A percentile compares a stretch with the other conserved stretches of the same genome.
Evolutionary conservation across 2,797 vertebrate genomes (phyloP).

Genomic region (Oreortyx pictus): DNA sequence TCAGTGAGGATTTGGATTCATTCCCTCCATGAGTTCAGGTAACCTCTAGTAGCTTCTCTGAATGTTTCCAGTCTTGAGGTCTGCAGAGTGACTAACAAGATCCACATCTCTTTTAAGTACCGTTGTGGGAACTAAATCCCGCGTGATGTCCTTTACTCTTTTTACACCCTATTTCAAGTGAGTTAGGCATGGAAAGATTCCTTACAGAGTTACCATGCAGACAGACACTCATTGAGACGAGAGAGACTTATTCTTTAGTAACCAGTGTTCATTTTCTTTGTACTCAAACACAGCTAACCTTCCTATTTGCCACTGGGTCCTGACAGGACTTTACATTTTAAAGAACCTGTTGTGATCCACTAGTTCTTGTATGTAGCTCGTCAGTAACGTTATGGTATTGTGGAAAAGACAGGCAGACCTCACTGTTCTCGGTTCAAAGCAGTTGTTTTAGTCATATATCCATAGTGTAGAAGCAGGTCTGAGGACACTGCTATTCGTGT

Average conservation of each 20-base stretch:
- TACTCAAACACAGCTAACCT: not conserved
- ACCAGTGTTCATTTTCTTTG: not conserved
- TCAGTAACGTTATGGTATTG: not conserved
- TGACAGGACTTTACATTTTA: not conserved
- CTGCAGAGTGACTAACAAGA: not conserved
- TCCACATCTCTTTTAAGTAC: not conserved
- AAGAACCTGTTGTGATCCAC: not conserved
- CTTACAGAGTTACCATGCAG: not conserved
- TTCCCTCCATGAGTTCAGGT: not conserved
- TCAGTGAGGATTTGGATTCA: not conserved
- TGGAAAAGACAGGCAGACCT: not conserved
- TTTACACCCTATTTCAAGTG: not conserved
- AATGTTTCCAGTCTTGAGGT: not conserved
- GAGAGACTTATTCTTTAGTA: not conserved
- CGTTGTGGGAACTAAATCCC: not conserved
- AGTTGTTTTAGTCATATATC: not conserved
- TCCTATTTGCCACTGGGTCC: not conserved
- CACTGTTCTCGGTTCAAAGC: not conserved
- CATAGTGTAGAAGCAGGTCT: not conserved
- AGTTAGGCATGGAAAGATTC: not conserved
- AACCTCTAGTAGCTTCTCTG: not conserved
- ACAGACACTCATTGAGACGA: not conserved
- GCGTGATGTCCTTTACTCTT: too few relatives aligned
- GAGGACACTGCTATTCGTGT: not conserved
- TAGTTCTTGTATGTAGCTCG: not conserved